phyloP scores from a whole-genome alignment of 1,140 invertebrate species.

The Philopotamus ludificatus region DNA sequence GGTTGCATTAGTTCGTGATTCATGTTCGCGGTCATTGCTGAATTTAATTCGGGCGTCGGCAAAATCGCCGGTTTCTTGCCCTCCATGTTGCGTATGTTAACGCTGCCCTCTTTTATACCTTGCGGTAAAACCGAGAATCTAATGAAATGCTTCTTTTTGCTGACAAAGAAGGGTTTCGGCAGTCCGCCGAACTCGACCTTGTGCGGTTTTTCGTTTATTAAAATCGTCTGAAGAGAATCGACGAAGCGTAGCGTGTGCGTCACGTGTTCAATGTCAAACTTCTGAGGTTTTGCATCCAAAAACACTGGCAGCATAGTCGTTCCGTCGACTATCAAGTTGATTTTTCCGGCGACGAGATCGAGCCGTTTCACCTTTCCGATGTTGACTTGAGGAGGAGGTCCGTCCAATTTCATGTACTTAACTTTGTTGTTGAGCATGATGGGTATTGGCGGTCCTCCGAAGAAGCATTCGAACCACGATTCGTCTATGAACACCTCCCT shows the following conservation, averaged over 20 bases:
- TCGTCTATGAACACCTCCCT: slow-evolving; percentile 89
- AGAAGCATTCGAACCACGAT: slow-evolving; percentile 83
- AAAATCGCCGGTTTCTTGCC: slow-evolving; percentile 41
- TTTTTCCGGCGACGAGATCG: slow-evolving; percentile 79
- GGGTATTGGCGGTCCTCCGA: slow-evolving; percentile 83
- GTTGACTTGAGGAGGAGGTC: slow-evolving; percentile 82
- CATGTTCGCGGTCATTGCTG: too few species aligned
- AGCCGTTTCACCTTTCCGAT: slow-evolving; percentile 69
- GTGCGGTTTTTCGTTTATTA: slow-evolving; percentile 83
- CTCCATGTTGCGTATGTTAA: slow-evolving; percentile 70
- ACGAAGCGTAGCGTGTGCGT: slow-evolving; percentile 77
- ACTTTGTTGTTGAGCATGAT: slow-evolving; percentile 80
- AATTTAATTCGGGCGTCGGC: background rate
- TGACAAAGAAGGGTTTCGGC: slow-evolving; percentile 81
- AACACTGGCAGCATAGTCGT: slow-evolving; percentile 76
- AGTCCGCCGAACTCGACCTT: slow-evolving; percentile 88
- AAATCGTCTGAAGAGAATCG: slow-evolving; percentile 70
- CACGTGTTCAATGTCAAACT: slow-evolving; percentile 72
- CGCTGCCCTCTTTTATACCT: slow-evolving; percentile 67
- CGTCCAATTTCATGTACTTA: slow-evolving; percentile 76
- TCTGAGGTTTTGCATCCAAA: slow-evolving; percentile 83
- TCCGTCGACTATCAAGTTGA: slow-evolving; percentile 80
- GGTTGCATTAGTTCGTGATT: too few species aligned
- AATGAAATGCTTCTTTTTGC: slow-evolving; percentile 79
- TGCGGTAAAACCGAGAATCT: slow-evolving; percentile 73